A percentile compares a stretch with the other conserved stretches of the same genome.
Evolutionary conservation across 2,888 invertebrate genomes (phyloP).

Genomic region (Drosophila koepferae): DNA sequence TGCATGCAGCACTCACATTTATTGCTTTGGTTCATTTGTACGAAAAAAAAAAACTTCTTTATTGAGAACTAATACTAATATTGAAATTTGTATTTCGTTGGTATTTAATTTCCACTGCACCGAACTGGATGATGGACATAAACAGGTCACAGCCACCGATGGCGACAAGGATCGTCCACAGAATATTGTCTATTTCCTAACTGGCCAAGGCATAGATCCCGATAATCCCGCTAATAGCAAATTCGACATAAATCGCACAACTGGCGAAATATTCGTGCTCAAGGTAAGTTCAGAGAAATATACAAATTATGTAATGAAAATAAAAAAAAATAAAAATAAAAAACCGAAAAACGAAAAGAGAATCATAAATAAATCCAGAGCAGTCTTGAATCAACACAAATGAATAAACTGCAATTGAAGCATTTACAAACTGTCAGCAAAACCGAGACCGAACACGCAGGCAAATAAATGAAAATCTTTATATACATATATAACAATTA

Average conservation of each 20-base stretch:
- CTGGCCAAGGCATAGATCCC: constrained; percentile 97
- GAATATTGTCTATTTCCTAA: constrained; percentile 97
- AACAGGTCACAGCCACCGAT: constrained; percentile 97
- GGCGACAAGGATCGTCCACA: constrained; percentile 97
- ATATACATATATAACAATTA: background rate
- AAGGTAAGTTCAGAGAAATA: constrained; percentile 89
- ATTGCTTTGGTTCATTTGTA: background rate
- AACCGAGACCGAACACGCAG: constrained; percentile 33
- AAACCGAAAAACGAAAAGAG: background rate
- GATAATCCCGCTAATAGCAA: constrained; percentile 98
- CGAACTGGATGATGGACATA: constrained; percentile 27
- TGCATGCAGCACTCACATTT: constrained; percentile 20
- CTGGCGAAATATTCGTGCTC: constrained; percentile 97
- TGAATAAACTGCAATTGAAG: constrained; percentile 46
- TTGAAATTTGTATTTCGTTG: constrained; percentile 6
- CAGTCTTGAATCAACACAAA: constrained; percentile 28
- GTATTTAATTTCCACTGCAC: constrained; percentile 22
- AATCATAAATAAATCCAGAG: constrained; percentile 8
- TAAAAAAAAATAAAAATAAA: no score
- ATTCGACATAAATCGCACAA: constrained; percentile 97
- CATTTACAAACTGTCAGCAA: constrained; percentile 52
- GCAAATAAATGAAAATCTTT: constrained; percentile 41
- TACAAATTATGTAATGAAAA: background rate
- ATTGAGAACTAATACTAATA: constrained; percentile 32
- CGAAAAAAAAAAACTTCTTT: background rate